A percentile compares a stretch with the other conserved stretches of the same genome.
Evolutionary conservation across 2,797 vertebrate genomes (phyloP).

Genomic region (Capromys pilorides): DNA sequence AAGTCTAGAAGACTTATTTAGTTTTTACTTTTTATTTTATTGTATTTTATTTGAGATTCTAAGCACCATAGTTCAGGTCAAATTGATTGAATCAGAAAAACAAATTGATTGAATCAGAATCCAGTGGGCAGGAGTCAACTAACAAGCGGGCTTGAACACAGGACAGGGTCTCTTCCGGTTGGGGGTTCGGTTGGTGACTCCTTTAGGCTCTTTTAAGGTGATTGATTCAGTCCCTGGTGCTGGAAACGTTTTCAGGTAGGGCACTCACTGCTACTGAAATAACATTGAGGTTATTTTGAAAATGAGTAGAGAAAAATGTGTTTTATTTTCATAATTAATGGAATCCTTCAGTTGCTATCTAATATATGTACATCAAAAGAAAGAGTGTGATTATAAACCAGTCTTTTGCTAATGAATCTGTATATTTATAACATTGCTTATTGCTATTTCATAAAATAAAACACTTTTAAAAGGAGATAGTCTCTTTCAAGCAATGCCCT

Average conservation of each 20-base stretch:
- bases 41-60: too few species aligned
- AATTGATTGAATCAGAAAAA: too few species aligned
- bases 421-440: constrained; percentile 35
- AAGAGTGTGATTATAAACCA: not conserved
- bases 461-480: constrained; percentile 27
- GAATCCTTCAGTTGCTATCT: constrained; percentile 22
- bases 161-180: too few species aligned
- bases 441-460: constrained; percentile 65
- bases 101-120: too few species aligned
- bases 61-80: too few species aligned
- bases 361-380: constrained; percentile 36
- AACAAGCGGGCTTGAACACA: too few species aligned
- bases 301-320: constrained; percentile 37
- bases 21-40: too few species aligned
- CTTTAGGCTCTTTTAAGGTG: too few species aligned
- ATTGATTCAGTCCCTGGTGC: too few species aligned
- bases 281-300: constrained; percentile 67
- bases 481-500: constrained; percentile 54
- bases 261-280: constrained; percentile 53
- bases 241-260: constrained; percentile 36
- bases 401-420: constrained; percentile 44
- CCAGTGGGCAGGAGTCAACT: too few species aligned
- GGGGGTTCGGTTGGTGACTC: too few species aligned
- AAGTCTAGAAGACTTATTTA: not conserved
- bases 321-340: constrained; percentile 65